Evolutionary conservation across 2,113 vertebrate species (phyloP).

Genomic region (Andinoacara biseriatus): DNA sequence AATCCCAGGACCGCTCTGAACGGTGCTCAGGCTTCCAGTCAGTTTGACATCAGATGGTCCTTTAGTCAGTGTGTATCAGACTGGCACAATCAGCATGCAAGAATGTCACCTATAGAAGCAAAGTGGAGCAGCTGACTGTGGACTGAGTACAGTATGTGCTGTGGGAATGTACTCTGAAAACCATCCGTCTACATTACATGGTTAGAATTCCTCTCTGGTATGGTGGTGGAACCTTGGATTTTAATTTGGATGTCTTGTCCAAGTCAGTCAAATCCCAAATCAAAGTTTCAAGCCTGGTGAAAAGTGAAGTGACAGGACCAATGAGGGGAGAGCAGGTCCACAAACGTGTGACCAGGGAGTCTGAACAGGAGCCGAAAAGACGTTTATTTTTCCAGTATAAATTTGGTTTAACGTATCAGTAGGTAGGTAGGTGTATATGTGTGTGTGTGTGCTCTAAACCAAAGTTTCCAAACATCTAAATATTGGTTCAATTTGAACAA

Average conservation of each 20-base stretch:
- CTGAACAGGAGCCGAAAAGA: too few relatives aligned
- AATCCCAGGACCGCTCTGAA: neutral
- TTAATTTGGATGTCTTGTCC: neutral
- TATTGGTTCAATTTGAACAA: too few relatives aligned
- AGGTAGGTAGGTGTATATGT: too few relatives aligned
- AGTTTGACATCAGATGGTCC: constrained; percentile 18
- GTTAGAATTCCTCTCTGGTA: neutral
- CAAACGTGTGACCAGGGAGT: too few relatives aligned
- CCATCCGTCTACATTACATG: neutral
- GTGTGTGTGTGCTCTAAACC: too few relatives aligned
- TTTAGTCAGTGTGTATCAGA: neutral
- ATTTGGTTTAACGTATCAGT: too few relatives aligned
- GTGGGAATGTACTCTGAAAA: neutral
- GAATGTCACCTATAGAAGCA: neutral
- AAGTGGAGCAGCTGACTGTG: neutral
- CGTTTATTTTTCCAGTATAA: too few relatives aligned
- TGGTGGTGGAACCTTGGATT: neutral
- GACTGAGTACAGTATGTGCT: neutral
- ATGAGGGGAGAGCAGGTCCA: too few relatives aligned
- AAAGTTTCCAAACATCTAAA: too few relatives aligned
- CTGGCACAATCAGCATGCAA: constrained; percentile 40
- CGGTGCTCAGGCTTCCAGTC: neutral
- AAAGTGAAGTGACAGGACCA: neutral
- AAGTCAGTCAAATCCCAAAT: neutral
- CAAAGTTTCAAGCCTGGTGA: neutral